These are phyloP conservation scores for Arrhopalites spinosus DNA, from an alignment of 2,888 invertebrate genomes.

Conservation along the genomic window DNA sequence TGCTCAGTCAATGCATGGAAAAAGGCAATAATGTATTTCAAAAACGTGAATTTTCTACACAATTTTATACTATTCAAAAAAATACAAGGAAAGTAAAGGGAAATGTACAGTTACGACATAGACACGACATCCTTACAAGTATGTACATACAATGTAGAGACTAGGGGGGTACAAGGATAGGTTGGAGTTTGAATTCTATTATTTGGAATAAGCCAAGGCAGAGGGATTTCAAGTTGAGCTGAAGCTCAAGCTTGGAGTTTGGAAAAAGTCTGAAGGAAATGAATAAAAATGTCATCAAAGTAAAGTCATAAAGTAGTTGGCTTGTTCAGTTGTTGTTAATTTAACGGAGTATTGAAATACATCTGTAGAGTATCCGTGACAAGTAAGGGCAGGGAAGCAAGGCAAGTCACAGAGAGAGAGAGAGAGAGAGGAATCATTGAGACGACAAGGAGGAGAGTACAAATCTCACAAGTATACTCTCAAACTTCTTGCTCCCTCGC, in stretches of 20 bases:
- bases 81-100: too few relatives aligned
- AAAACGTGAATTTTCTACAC: too few relatives aligned
- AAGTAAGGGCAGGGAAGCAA: constrained; percentile 21
- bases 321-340: constrained; percentile 52
- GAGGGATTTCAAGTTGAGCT: constrained; percentile 9
- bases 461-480: too few relatives aligned
- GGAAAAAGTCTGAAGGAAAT: constrained; percentile 34
- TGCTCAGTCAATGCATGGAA: too few relatives aligned
- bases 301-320: constrained; percentile 49
- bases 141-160: too few relatives aligned
- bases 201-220: constrained; percentile 27
- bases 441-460: too few relatives aligned
- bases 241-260: neutral
- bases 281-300: constrained; percentile 56
- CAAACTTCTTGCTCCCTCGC: too few relatives aligned
- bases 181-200: constrained; percentile 6
- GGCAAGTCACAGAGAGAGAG: neutral
- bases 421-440: neutral
- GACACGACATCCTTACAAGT: too few relatives aligned
- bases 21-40: too few relatives aligned
- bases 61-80: too few relatives aligned
- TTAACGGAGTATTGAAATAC: constrained; percentile 50
- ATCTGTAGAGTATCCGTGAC: neutral
- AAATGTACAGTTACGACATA: too few relatives aligned
- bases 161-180: neutral